Evolutionary conservation across 2,113 vertebrate species (phyloP).

Genomic region (Nothoprocta perdicaria): DNA sequence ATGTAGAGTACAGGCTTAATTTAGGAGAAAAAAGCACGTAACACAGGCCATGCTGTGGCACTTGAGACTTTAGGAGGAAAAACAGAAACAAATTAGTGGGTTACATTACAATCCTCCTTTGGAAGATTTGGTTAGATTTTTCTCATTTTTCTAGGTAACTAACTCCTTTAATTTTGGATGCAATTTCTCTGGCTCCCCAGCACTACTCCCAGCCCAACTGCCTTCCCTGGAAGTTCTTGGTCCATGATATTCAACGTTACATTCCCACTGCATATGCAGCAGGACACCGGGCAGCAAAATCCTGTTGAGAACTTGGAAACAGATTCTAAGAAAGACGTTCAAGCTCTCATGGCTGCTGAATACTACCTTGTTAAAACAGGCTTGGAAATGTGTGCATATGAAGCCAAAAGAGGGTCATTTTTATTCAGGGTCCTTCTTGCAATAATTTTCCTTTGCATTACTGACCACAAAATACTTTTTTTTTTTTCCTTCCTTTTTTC

Average conservation of each 20-base stretch:
- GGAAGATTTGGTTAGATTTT: not conserved
- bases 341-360: not conserved
- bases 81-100: conserved; percentile 65
- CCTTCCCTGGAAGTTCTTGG: not conserved
- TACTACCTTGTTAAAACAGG: not conserved
- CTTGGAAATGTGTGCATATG: not conserved
- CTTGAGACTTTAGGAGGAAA: conserved; percentile 41
- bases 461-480: not conserved
- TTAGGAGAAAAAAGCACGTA: conserved; percentile 52
- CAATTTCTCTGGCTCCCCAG: not conserved
- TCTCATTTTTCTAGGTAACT: not conserved
- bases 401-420: not conserved
- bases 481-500: too few species aligned
- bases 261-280: not conserved
- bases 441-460: not conserved
- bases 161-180: not conserved
- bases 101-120: not conserved
- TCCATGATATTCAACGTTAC: not conserved
- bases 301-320: not conserved
- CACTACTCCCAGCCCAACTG: not conserved
- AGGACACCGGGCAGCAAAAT: not conserved
- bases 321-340: not conserved
- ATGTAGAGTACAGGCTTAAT: conserved; percentile 41
- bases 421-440: not conserved
- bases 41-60: conserved; percentile 48